Conservation (phyloP, 2,113 vertebrate species). For the Phalacrocorax aristotelis region DNA sequence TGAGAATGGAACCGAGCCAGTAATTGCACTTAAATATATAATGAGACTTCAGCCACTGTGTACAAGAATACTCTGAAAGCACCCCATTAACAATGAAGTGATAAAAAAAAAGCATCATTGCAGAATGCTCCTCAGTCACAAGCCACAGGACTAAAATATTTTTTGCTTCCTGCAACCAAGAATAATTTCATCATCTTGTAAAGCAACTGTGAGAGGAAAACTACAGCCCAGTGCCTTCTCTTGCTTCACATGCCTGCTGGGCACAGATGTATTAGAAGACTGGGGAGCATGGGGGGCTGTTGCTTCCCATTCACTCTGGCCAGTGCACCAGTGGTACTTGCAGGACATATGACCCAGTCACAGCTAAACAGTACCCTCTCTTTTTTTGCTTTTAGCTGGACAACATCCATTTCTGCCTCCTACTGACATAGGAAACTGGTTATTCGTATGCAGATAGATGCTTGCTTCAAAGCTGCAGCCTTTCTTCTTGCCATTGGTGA, state of each 20-base stretch:
- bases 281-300: not conserved
- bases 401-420: not conserved
- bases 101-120: not conserved
- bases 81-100: not conserved
- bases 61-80: not conserved
- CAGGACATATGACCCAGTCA: not conserved
- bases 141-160: not conserved
- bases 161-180: not conserved
- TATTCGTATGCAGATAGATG: not conserved
- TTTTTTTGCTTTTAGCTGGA: not conserved
- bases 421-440: not conserved
- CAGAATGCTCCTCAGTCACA: not conserved
- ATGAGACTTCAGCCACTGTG: not conserved
- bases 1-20: not conserved
- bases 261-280: not conserved
- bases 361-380: not conserved
- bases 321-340: not conserved
- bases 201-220: not conserved
- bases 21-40: conserved; percentile 19
- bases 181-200: not conserved
- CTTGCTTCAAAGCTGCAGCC: not conserved
- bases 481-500: not conserved
- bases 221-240: not conserved
- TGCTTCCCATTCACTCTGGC: not conserved
- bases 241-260: not conserved